phyloP scores from a whole-genome alignment of 2,888 invertebrate species.

The Drosophila emarginata region DNA sequence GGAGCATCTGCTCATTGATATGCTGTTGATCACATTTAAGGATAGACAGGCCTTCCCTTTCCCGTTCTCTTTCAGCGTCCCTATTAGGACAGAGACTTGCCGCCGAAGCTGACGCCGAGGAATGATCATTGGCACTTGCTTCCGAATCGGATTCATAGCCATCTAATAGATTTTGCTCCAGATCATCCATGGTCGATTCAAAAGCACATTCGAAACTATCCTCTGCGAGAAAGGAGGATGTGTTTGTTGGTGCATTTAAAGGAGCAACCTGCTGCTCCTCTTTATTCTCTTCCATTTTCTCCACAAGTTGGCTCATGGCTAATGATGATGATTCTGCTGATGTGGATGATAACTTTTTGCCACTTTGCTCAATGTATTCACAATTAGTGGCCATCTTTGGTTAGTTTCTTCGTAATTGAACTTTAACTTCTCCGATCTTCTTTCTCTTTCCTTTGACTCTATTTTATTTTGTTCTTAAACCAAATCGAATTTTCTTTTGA shows the following conservation, averaged over 20 bases:
- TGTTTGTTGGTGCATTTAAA: neutral
- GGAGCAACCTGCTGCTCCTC: constrained; percentile 12
- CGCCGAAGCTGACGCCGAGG: constrained; percentile 50
- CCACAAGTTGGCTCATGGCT: constrained; percentile 53
- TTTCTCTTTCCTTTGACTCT: neutral
- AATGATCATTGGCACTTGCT: constrained; percentile 63
- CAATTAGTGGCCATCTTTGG: constrained; percentile 79
- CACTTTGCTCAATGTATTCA: constrained; percentile 71
- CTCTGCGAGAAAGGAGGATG: constrained; percentile 33
- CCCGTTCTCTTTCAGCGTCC: constrained; percentile 7
- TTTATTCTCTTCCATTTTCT: constrained; percentile 52
- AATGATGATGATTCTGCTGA: constrained; percentile 18
- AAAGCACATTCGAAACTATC: constrained; percentile 81
- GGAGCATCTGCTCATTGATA: constrained; percentile 46
- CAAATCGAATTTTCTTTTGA: constrained; percentile 68
- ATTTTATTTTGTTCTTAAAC: constrained; percentile 30
- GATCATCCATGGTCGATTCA: constrained; percentile 81
- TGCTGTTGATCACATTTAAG: constrained; percentile 58
- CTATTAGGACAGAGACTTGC: constrained; percentile 42
- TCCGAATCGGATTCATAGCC: constrained; percentile 81
- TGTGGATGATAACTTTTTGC: constrained; percentile 40
- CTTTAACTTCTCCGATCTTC: constrained; percentile 17
- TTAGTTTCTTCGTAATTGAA: constrained; percentile 5
- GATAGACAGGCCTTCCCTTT: constrained; percentile 43
- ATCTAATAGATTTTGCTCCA: constrained; percentile 77